Evolutionary conservation across 2,888 invertebrate genomes (phyloP).

Genomic region (Pinctada fucata): DNA sequence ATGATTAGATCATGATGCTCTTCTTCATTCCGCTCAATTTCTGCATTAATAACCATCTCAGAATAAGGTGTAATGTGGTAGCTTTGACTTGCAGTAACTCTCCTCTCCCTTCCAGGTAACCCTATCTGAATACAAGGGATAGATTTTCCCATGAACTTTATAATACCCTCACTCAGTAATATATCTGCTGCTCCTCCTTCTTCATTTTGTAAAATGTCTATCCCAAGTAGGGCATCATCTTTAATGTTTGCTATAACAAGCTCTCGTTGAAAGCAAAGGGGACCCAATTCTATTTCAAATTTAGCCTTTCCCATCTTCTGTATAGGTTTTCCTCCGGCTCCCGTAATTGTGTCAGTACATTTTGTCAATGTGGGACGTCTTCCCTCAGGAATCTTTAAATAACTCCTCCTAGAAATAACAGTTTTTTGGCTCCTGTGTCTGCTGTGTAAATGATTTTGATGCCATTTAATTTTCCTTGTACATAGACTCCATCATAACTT

Average conservation of each 20-base stretch:
- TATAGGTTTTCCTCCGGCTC: constrained; percentile 8
- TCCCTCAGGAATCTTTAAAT: not conserved
- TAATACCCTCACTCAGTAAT: constrained; percentile 27
- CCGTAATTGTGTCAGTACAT: not conserved
- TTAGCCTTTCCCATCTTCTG: constrained; percentile 34
- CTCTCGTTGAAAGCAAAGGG: constrained; percentile 9
- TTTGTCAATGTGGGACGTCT: not conserved
- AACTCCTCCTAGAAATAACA: not conserved
- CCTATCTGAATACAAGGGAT: constrained; percentile 31
- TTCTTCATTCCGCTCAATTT: constrained; percentile 21
- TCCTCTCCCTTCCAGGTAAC: not conserved
- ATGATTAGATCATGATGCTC: not conserved
- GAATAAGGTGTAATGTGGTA: constrained; percentile 24
- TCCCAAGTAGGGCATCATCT: constrained; percentile 36
- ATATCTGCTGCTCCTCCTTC: constrained; percentile 34
- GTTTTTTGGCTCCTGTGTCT: constrained; percentile 24
- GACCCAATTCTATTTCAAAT: constrained; percentile 24
- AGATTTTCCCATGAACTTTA: constrained; percentile 21
- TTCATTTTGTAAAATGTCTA: constrained; percentile 29
- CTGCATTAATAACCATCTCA: constrained; percentile 34
- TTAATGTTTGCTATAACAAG: constrained; percentile 40
- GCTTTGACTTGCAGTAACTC: constrained; percentile 33
- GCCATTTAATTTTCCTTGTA: constrained; percentile 7
- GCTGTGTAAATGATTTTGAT: not conserved
- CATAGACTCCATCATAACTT: constrained; percentile 9